These are phyloP conservation scores for Sepioteuthis lessoniana DNA, from an alignment of 2,888 invertebrate species.

Conservation along the genomic window DNA sequence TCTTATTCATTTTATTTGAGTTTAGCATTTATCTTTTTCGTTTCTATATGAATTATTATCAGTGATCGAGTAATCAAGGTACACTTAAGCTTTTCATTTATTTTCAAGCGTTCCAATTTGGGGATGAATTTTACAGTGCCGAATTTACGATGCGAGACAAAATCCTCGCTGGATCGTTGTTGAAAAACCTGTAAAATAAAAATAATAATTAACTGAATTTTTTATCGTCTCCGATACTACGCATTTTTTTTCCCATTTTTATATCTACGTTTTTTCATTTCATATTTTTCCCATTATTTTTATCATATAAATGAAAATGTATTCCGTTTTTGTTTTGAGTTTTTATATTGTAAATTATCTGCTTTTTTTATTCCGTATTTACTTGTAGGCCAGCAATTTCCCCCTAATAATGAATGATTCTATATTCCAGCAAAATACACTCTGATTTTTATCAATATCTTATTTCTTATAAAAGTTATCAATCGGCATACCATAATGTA, in stretches of 20 bases:
- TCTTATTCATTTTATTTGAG: background rate
- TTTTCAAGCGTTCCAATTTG: slow-evolving; percentile 23
- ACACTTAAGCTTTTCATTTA: background rate
- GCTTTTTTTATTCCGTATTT: background rate
- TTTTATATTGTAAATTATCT: slow-evolving; percentile 20
- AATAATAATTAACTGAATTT: background rate
- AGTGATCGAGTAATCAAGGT: background rate
- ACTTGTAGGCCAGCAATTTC: background rate
- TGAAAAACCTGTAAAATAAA: background rate
- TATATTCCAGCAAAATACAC: background rate
- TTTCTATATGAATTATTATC: background rate
- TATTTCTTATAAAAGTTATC: slow-evolving; percentile 5
- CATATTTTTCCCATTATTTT: background rate
- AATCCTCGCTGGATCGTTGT: background rate
- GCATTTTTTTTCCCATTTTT: background rate
- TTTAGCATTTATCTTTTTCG: background rate
- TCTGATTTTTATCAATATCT: background rate
- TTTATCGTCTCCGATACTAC: background rate
- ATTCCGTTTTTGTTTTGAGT: background rate
- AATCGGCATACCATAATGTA: background rate
- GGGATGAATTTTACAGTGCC: background rate
- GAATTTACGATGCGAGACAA: background rate
- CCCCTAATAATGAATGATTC: background rate
- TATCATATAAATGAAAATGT: slow-evolving; percentile 5
- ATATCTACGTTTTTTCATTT: background rate